Evolutionary conservation across 2,888 invertebrate genomes (phyloP).

Genomic region (Eupeodes luniger): DNA sequence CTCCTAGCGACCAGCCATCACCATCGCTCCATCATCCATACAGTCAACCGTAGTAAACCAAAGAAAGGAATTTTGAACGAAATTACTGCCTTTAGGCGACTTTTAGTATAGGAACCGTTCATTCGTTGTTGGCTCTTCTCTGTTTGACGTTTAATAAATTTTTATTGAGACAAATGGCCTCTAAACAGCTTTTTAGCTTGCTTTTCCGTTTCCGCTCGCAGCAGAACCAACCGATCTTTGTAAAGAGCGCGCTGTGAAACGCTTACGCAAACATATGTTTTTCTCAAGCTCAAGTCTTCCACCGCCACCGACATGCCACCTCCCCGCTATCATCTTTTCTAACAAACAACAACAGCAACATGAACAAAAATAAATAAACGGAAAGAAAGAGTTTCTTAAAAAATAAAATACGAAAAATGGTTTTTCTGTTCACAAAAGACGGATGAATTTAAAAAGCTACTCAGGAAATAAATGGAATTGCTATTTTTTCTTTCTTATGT

Average conservation of each 20-base stretch:
- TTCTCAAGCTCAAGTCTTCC: background rate
- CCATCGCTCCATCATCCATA: no score
- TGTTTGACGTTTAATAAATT: slow-evolving; percentile 68
- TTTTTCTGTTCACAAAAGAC: slow-evolving; percentile 15
- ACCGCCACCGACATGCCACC: no score
- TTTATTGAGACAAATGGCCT: slow-evolving; percentile 74
- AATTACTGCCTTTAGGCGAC: slow-evolving; percentile 71
- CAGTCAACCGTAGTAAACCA: background rate
- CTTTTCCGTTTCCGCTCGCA: slow-evolving; percentile 12
- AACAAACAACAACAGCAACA: background rate
- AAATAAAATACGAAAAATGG: slow-evolving; percentile 18
- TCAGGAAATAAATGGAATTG: slow-evolving; percentile 63
- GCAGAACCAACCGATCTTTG: background rate
- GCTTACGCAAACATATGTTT: slow-evolving; percentile 62
- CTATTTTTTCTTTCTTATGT: slow-evolving; percentile 43
- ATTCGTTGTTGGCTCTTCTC: slow-evolving; percentile 32
- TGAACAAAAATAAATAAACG: background rate
- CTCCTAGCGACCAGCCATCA: background rate
- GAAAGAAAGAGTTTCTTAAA: slow-evolving; percentile 35
- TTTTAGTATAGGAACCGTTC: slow-evolving; percentile 46
- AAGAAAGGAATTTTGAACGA: slow-evolving; percentile 42
- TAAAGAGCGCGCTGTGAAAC: background rate
- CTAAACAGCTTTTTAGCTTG: slow-evolving; percentile 19
- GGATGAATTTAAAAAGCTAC: slow-evolving; percentile 72
- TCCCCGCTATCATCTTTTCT: background rate